A percentile compares a stretch with the other conserved stretches of the same genome.
phyloP scores from a whole-genome alignment of 2,113 vertebrate species.

The Scophthalmus maximus region DNA sequence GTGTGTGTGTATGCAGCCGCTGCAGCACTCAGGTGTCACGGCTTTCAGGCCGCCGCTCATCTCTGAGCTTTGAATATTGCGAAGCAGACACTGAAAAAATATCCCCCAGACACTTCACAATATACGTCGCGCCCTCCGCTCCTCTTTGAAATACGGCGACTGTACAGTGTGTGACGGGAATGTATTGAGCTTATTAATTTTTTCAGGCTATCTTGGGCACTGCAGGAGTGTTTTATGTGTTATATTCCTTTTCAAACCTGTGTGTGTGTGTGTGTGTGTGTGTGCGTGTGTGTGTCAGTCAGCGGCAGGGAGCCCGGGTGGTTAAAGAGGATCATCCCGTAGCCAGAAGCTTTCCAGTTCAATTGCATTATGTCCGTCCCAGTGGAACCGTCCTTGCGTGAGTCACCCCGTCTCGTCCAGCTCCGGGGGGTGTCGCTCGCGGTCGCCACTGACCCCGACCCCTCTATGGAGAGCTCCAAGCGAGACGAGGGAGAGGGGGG shows the following conservation, averaged over 20 bases:
- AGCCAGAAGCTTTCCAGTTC: slow-evolving; percentile 36
- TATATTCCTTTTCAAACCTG: background rate
- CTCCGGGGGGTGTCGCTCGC: background rate
- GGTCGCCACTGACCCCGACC: slow-evolving; percentile 8
- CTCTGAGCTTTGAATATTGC: too few species aligned
- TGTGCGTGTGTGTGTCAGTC: background rate
- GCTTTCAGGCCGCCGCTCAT: too few species aligned
- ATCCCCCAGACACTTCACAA: too few species aligned
- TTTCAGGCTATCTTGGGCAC: background rate
- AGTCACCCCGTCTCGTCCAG: background rate
- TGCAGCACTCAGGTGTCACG: too few species aligned
- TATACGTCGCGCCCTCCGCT: too few species aligned
- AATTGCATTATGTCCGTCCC: slow-evolving; percentile 17
- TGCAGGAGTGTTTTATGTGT: background rate
- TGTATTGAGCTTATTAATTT: background rate
- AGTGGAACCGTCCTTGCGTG: slow-evolving; percentile 30
- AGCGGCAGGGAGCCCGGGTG: background rate
- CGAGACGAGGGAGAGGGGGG: too few species aligned
- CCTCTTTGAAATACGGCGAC: background rate
- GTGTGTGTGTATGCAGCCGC: background rate
- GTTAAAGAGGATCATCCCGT: slow-evolving; percentile 26
- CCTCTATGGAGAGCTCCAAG: too few species aligned
- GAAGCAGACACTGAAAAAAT: too few species aligned
- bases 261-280: background rate
- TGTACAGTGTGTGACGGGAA: background rate